phyloP scores from a whole-genome alignment of 2,888 invertebrate genomes.

The Kuschelorhynchus macadamiae region DNA sequence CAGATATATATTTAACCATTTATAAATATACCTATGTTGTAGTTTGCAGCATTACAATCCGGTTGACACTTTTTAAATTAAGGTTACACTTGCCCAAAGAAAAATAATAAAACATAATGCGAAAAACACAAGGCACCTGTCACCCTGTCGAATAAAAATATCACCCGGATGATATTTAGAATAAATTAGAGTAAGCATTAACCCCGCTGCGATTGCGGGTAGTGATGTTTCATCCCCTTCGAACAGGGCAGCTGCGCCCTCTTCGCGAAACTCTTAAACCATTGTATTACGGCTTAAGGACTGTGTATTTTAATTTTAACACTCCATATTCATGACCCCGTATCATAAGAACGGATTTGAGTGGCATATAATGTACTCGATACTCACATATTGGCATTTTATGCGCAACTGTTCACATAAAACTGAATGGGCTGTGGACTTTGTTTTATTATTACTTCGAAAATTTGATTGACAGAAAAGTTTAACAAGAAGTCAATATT shows the following conservation, averaged over 20 bases:
- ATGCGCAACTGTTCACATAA: slow-evolving; percentile 59
- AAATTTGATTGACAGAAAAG: no score
- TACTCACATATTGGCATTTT: slow-evolving; percentile 58
- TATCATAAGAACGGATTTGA: slow-evolving; percentile 66
- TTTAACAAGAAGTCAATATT: no score
- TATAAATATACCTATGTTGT: no score
- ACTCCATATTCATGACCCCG: slow-evolving; percentile 68
- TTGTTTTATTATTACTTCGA: no score
- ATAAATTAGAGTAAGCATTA: slow-evolving; percentile 58
- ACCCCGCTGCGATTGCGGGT: slow-evolving; percentile 51
- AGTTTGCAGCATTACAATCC: no score
- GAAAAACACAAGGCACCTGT: slow-evolving; percentile 33
- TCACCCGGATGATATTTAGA: slow-evolving; percentile 57
- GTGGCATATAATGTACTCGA: slow-evolving; percentile 61
- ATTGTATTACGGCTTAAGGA: slow-evolving; percentile 59
- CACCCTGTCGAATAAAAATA: slow-evolving; percentile 54
- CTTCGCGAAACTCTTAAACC: slow-evolving; percentile 59
- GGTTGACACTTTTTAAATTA: no score
- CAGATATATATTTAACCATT: no score
- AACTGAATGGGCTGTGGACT: no score
- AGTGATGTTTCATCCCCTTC: slow-evolving; percentile 46
- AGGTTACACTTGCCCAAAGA: neutral
- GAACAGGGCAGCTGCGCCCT: slow-evolving; percentile 61
- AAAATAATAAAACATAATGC: neutral
- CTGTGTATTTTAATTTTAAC: slow-evolving; percentile 67